Conservation (phyloP, 2,888 invertebrate genomes). For the Plutella xylostella region DNA sequence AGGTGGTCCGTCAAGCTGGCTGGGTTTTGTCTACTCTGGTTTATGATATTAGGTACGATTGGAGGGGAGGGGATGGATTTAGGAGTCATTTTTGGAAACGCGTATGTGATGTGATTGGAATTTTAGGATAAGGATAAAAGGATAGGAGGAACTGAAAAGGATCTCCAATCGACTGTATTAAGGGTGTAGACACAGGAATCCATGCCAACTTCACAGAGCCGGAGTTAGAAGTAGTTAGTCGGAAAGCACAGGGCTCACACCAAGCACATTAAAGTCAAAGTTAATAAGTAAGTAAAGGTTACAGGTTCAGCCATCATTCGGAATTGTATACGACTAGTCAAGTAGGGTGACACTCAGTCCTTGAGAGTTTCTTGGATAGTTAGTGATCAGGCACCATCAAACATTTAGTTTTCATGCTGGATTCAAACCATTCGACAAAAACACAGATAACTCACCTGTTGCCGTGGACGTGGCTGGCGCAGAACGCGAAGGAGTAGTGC, state of each 20-base stretch:
- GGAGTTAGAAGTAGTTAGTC: constrained; percentile 45
- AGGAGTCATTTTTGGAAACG: neutral
- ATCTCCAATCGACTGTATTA: no score
- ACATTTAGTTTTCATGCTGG: constrained; percentile 1
- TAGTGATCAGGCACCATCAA: constrained; percentile 2
- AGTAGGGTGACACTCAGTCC: neutral
- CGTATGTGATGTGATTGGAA: neutral
- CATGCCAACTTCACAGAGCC: constrained; percentile 36
- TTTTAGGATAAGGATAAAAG: neutral
- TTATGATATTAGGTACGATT: no score
- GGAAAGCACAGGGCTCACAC: constrained; percentile 1
- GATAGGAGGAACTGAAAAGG: no score
- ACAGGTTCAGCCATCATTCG: neutral
- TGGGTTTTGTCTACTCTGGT: constrained; percentile 21
- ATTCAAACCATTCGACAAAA: neutral
- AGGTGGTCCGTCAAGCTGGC: constrained; percentile 41
- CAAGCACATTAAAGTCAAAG: constrained; percentile 1
- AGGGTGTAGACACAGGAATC: neutral
- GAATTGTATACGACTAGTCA: neutral
- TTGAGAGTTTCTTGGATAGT: neutral
- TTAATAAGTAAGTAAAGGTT: neutral
- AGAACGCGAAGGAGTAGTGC: constrained; percentile 99
- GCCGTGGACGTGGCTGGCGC: constrained; percentile 99
- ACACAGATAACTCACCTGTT: constrained; percentile 80
- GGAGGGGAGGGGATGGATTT: neutral